phyloP scores from a whole-genome alignment of 2,888 invertebrate genomes.

The Syritta pipiens region DNA sequence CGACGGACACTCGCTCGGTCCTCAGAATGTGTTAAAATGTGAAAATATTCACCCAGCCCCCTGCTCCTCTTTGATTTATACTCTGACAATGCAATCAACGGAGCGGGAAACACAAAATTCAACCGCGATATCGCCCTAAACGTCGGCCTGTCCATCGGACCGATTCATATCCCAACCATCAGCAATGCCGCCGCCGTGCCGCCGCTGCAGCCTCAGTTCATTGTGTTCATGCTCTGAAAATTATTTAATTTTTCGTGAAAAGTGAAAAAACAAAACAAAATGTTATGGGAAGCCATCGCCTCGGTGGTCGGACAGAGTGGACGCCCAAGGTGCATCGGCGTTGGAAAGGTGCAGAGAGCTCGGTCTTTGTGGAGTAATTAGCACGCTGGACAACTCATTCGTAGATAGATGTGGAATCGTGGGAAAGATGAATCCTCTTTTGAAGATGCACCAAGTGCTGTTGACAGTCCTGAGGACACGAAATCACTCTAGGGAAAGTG shows the following conservation, averaged over 20 bases:
- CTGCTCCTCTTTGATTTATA: constrained; percentile 23
- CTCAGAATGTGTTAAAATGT: constrained; percentile 32
- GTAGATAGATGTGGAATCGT: too few species aligned
- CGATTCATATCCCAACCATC: constrained; percentile 1
- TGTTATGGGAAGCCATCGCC: constrained; percentile 3
- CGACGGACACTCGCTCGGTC: constrained; percentile 24
- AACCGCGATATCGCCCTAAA: constrained; percentile 37
- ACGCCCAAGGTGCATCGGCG: background rate
- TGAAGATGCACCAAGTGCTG: too few species aligned
- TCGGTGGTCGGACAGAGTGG: background rate
- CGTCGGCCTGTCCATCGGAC: constrained; percentile 19
- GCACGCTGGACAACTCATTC: too few species aligned
- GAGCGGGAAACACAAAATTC: constrained; percentile 11
- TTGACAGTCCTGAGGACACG: too few species aligned
- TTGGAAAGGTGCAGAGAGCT: background rate
- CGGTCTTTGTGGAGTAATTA: background rate
- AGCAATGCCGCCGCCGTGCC: constrained; percentile 9
- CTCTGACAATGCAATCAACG: constrained; percentile 32
- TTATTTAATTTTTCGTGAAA: constrained; percentile 57
- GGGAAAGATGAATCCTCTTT: too few species aligned
- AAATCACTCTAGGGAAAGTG: too few species aligned
- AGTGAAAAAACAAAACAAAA: constrained; percentile 24
- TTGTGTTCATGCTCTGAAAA: constrained; percentile 66
- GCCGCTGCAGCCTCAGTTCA: constrained; percentile 20
- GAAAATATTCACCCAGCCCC: constrained; percentile 16